Evolutionary conservation across 2,888 invertebrate genomes (phyloP), one percentile per base, ranked within the genome.

Genomic region (Plagodis dolabraria): DNA sequence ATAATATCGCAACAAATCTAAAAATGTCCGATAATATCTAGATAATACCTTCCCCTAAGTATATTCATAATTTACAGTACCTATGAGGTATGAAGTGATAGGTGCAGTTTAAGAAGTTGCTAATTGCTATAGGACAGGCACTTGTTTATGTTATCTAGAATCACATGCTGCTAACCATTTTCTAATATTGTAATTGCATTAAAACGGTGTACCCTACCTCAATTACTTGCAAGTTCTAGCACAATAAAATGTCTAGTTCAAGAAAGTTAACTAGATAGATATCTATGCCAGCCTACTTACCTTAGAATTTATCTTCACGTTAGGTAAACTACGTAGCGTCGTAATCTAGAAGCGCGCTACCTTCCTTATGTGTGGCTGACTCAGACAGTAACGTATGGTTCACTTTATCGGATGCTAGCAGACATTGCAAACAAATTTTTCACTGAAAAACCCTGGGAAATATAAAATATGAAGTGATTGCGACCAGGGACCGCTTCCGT

Each of bases 391-490:
- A 58, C 53, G 35, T 61, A 64, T 64, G 47, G 64, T 45, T 54
- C 58, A 57, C 58, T 64, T 61, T 64, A 67, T 63, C 67, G 60
- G 59, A 57, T 57, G 57, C 63, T 60, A 58, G 57, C 60, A 64
- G 60, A 52, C 50, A 63, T 63, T 52, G 63, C 58, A 63, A 64
- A 64, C 62, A 64, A 54, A 59, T 64, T 67, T 64, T 63, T 64
- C 63, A 59, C 49, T 43, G 34, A 47, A 56, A 59, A 58, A 35
- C 9, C 33, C n/a, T 9, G 8, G 47, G 43, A 35, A 54, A 55
- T 56, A 52, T 63, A 61, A 63, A 57, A 57, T 58, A 53, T 58
- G 51, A 44, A 53, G 33, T 47, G 51, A 47, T 51, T 47, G 47
- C 61, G 43, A 46, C 48, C 52, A 61, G 57, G 38, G 55, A 46